A percentile compares a stretch with the other conserved stretches of the same genome.
These are phyloP conservation scores for Ferdinandea cuprea DNA, from an alignment of 2,888 invertebrate species.

Conservation along the genomic window DNA sequence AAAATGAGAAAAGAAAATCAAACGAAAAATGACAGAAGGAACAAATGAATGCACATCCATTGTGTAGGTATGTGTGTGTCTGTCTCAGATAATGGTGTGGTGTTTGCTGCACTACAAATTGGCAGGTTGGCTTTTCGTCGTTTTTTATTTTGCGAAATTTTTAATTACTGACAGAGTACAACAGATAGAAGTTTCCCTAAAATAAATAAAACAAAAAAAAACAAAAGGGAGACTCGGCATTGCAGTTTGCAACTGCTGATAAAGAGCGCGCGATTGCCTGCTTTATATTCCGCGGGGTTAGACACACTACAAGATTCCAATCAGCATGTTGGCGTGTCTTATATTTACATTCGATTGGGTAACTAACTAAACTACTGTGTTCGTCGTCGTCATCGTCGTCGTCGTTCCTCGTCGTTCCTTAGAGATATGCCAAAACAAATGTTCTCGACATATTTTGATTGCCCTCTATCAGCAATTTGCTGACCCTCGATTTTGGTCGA, in stretches of 20 bases:
- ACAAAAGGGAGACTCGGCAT: slow-evolving; percentile 14
- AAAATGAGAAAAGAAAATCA: background rate
- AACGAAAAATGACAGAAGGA: slow-evolving; percentile 61
- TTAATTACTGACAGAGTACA: slow-evolving; percentile 54
- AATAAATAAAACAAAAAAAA: background rate
- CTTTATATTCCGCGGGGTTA: slow-evolving; percentile 34
- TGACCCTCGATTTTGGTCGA: slow-evolving; percentile 71
- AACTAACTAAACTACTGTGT: too few species aligned
- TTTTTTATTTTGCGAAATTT: slow-evolving; percentile 43
- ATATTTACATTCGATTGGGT: slow-evolving; percentile 44
- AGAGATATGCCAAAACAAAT: slow-evolving; percentile 65
- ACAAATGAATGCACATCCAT: slow-evolving; percentile 27
- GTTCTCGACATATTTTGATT: slow-evolving; percentile 59
- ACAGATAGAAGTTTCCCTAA: slow-evolving; percentile 22
- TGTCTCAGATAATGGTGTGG: slow-evolving; percentile 26
- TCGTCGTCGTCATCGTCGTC: too few species aligned
- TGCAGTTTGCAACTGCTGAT: slow-evolving; percentile 56
- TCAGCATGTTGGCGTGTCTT: slow-evolving; percentile 57
- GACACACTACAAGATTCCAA: slow-evolving; percentile 58
- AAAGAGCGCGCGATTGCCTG: slow-evolving; percentile 27
- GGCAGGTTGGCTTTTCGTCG: slow-evolving; percentile 56
- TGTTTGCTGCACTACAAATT: slow-evolving; percentile 50
- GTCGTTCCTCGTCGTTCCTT: slow-evolving; percentile 25
- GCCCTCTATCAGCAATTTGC: slow-evolving; percentile 70
- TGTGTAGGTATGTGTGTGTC: slow-evolving; percentile 8